Evolutionary conservation across 1,140 invertebrate species (phyloP).

Genomic region (Drosophila melanica): DNA sequence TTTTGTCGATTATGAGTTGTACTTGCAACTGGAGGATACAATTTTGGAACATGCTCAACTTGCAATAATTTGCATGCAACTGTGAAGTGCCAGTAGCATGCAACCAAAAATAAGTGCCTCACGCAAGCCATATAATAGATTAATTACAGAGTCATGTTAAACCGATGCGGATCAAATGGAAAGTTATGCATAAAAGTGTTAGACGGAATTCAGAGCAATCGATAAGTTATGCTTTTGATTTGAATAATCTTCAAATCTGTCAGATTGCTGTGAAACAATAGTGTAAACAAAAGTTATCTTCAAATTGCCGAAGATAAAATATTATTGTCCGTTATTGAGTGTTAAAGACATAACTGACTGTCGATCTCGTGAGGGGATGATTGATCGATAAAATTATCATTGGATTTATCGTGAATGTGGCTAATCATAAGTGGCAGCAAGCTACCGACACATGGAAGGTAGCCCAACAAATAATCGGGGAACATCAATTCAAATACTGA

Average conservation of each 20-base stretch:
- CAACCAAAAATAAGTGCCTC: conserved; percentile 43
- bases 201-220: conserved; percentile 1
- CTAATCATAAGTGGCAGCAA: too few species aligned
- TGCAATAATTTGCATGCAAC: conserved; percentile 79
- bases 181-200: conserved; percentile 5
- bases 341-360: too few species aligned
- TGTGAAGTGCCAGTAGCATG: conserved; percentile 46
- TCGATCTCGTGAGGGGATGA: too few species aligned
- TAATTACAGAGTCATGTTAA: conserved; percentile 64
- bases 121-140: conserved; percentile 70
- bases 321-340: too few species aligned
- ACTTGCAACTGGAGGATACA: conserved; percentile 47
- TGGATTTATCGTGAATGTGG: too few species aligned
- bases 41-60: conserved; percentile 69
- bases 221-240: neutral
- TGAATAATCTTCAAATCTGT: neutral
- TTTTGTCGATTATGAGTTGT: conserved; percentile 68
- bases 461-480: too few species aligned
- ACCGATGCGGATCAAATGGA: conserved; percentile 11
- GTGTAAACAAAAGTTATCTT: too few species aligned
- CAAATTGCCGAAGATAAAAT: too few species aligned
- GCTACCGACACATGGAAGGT: too few species aligned
- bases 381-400: too few species aligned
- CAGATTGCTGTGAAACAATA: too few species aligned
- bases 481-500: too few species aligned